Evolutionary conservation across 2,888 invertebrate genomes (phyloP).

Genomic region (Phoenoteleia sp.): DNA sequence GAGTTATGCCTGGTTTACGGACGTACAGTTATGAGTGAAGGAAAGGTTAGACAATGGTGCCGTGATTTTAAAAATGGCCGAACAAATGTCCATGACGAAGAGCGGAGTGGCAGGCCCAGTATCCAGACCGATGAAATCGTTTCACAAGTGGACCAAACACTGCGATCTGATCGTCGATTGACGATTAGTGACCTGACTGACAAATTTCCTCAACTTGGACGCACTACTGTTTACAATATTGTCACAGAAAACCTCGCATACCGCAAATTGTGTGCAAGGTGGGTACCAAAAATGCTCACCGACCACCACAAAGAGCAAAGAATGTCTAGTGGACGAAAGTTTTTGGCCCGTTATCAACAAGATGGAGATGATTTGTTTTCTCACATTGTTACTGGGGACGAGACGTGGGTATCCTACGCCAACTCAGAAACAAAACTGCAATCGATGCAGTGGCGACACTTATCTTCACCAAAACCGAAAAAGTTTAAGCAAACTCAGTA

Average conservation of each 20-base stretch:
- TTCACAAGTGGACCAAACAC: not conserved
- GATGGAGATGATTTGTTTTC: not conserved
- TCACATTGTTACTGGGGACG: not conserved
- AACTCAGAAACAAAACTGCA: not conserved
- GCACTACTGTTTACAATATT: not conserved
- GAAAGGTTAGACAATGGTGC: not conserved
- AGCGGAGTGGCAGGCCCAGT: conserved; percentile 4
- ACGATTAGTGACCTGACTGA: not conserved
- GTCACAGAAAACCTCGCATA: not conserved
- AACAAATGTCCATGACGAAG: not conserved
- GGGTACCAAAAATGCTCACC: not conserved
- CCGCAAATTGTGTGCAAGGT: not conserved
- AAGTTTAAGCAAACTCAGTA: not conserved
- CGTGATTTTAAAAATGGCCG: not conserved
- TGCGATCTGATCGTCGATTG: not conserved
- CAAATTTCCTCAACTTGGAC: not conserved
- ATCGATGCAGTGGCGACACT: not conserved
- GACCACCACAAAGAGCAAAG: not conserved
- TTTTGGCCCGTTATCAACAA: not conserved
- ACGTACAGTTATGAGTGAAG: not conserved
- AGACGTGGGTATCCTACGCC: not conserved
- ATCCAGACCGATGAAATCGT: not conserved
- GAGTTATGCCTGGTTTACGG: not conserved
- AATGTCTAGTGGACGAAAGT: conserved; percentile 80
- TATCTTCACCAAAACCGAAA: not conserved